Conservation (phyloP, 2,113 vertebrate genomes). For the Phainopepla nitens region DNA sequence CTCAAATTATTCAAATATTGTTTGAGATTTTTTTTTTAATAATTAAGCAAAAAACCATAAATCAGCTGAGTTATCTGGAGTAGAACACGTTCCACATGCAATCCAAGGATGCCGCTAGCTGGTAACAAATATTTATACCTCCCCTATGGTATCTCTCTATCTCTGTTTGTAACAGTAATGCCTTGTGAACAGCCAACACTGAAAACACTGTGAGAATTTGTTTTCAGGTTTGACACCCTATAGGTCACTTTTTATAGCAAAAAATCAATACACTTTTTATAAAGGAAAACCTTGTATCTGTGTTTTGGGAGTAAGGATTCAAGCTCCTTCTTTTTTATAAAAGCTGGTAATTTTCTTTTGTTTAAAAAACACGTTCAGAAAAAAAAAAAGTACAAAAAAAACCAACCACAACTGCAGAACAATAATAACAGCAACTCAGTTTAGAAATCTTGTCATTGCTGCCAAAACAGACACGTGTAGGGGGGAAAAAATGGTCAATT, state of each 20-base stretch:
- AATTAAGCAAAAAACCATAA: neutral
- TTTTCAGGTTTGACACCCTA: conserved; percentile 78
- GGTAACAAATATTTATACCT: conserved; percentile 22
- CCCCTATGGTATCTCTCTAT: conserved; percentile 72
- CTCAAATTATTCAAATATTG: neutral
- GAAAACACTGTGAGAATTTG: conserved; percentile 82
- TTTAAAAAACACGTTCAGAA: conserved; percentile 71
- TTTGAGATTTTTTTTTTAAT: neutral
- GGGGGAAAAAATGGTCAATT: conserved; percentile 37
- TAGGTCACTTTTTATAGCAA: conserved; percentile 75
- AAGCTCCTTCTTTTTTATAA: conserved; percentile 76
- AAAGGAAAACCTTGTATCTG: conserved; percentile 69
- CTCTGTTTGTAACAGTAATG: conserved; percentile 72
- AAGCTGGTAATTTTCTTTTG: conserved; percentile 73
- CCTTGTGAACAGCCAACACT: conserved; percentile 77
- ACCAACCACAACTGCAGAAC: conserved; percentile 15
- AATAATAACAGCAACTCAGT: conserved; percentile 26
- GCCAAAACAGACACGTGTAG: conserved; percentile 62
- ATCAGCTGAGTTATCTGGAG: neutral
- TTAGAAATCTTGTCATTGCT: conserved; percentile 66
- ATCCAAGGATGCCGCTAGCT: neutral
- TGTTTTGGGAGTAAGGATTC: conserved; percentile 72
- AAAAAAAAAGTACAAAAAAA: conserved; percentile 62
- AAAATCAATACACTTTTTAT: conserved; percentile 79
- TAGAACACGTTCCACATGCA: neutral